phyloP scores from a whole-genome alignment of 64 coral and sea anemone species.

The Stichodactyla helianthus region DNA sequence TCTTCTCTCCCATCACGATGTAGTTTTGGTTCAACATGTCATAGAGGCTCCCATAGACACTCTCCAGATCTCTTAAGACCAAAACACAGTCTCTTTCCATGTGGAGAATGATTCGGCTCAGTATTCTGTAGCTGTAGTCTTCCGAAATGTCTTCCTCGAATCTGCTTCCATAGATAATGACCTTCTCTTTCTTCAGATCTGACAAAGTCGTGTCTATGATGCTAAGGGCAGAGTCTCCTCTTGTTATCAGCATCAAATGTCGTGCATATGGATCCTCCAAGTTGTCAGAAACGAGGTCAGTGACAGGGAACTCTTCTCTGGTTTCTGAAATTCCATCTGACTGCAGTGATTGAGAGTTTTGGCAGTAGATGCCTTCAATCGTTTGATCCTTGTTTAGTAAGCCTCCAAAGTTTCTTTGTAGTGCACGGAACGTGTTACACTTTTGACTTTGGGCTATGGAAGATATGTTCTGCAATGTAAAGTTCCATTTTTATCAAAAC shows the following conservation, averaged over 20 bases:
- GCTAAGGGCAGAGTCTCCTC: conserved; percentile 85
- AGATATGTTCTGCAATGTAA: neutral
- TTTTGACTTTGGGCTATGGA: neutral
- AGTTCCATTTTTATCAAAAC: no score
- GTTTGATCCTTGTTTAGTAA: neutral
- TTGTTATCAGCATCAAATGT: conserved; percentile 94
- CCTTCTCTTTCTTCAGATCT: conserved; percentile 60
- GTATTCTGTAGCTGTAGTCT: conserved; percentile 90
- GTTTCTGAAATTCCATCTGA: neutral
- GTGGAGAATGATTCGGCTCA: conserved; percentile 85
- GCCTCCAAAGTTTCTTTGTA: conserved; percentile 95
- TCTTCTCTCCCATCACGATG: conserved; percentile 81
- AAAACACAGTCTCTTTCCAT: conserved; percentile 96
- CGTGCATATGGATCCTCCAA: conserved; percentile 67
- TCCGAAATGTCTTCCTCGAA: conserved; percentile 95
- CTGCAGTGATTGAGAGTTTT: neutral
- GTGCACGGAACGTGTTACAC: conserved; percentile 26
- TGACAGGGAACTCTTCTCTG: conserved; percentile 39
- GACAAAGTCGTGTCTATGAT: conserved; percentile 68
- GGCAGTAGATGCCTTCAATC: conserved; percentile 1
- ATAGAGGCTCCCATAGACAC: conserved; percentile 91
- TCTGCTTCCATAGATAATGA: conserved; percentile 87
- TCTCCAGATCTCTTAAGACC: conserved; percentile 82
- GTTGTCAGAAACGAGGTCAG: conserved; percentile 79
- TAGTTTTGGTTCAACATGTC: conserved; percentile 99